Conservation (phyloP, 2,888 invertebrate species). For the Caenorhabditis angaria region DNA sequence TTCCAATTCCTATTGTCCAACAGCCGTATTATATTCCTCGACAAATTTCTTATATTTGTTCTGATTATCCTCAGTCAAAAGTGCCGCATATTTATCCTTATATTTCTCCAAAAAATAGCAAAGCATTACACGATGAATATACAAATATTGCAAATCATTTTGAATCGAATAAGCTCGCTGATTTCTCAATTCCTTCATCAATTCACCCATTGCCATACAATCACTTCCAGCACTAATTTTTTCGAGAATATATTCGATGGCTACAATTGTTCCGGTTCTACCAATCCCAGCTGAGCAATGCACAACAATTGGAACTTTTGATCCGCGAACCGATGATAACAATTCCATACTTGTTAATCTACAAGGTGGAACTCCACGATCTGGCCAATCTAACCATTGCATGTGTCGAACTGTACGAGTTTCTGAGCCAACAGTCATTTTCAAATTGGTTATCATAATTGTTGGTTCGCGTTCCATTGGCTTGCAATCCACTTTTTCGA, state of each 20-base stretch:
- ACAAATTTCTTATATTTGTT: conserved; percentile 47
- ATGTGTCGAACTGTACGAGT: conserved; percentile 39
- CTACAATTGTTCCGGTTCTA: conserved; percentile 58
- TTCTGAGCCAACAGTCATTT: conserved; percentile 9
- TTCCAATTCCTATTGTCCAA: conserved; percentile 27
- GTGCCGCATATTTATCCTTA: conserved; percentile 31
- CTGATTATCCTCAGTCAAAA: conserved; percentile 30
- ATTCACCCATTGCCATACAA: conserved; percentile 50
- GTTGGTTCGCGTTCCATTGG: conserved; percentile 27
- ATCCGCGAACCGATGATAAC: conserved; percentile 47
- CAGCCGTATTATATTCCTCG: conserved; percentile 49
- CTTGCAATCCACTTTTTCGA: conserved; percentile 29
- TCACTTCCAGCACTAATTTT: conserved; percentile 36
- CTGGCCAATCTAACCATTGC: conserved; percentile 62
- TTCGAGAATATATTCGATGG: conserved; percentile 55
- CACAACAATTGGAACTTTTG: conserved; percentile 54
- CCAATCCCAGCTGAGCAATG: conserved; percentile 63
- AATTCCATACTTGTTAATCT: conserved; percentile 42
- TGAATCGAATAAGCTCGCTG: conserved; percentile 59
- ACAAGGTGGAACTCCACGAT: conserved; percentile 52
- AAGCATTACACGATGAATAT: conserved; percentile 60
- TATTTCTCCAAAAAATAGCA: conserved; percentile 59
- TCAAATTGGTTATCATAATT: conserved; percentile 27
- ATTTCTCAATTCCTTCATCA: conserved; percentile 51
- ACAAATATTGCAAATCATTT: conserved; percentile 61